A percentile compares a stretch with the other conserved stretches of the same genome.
These are phyloP conservation scores for Chelonoidis abingdonii DNA, from an alignment of 2,113 vertebrate genomes.

Conservation along the genomic window DNA sequence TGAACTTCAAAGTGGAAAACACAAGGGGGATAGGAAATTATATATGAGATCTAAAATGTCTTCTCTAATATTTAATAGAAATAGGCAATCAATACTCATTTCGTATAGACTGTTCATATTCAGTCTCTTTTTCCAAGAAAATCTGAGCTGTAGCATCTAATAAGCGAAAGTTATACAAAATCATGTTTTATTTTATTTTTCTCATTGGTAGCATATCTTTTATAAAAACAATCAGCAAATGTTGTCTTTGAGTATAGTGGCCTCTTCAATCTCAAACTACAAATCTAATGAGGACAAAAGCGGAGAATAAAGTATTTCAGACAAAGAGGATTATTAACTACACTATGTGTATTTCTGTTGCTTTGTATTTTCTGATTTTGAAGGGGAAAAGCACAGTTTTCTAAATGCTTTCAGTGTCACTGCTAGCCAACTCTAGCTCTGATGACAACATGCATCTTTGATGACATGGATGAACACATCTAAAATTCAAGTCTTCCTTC, in stretches of 20 bases:
- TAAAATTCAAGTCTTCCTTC: conserved; percentile 71
- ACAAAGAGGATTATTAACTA: conserved; percentile 21
- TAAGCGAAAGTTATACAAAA: background rate
- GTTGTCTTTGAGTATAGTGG: conserved; percentile 14
- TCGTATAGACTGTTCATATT: background rate
- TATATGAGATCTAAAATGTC: background rate
- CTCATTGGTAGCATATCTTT: background rate
- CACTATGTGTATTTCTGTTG: background rate
- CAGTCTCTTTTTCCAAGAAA: background rate
- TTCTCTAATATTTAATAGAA: background rate
- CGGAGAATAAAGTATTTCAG: conserved; percentile 33
- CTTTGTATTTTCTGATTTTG: conserved; percentile 15
- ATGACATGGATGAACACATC: conserved; percentile 68
- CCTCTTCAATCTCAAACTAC: conserved; percentile 53
- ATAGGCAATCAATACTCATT: background rate
- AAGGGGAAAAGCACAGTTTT: conserved; percentile 54
- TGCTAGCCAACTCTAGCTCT: conserved; percentile 36
- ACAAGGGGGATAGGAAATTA: background rate
- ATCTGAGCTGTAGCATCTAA: background rate
- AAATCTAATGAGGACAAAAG: conserved; percentile 63
- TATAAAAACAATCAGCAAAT: conserved; percentile 34
- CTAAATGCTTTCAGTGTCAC: conserved; percentile 35
- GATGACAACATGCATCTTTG: conserved; percentile 58
- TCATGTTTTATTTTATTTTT: background rate
- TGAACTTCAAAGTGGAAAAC: background rate